Evolutionary conservation across 2,797 vertebrate genomes (phyloP), one percentile per base, ranked within the genome.

Genomic region (Lateolabrax maculatus): DNA sequence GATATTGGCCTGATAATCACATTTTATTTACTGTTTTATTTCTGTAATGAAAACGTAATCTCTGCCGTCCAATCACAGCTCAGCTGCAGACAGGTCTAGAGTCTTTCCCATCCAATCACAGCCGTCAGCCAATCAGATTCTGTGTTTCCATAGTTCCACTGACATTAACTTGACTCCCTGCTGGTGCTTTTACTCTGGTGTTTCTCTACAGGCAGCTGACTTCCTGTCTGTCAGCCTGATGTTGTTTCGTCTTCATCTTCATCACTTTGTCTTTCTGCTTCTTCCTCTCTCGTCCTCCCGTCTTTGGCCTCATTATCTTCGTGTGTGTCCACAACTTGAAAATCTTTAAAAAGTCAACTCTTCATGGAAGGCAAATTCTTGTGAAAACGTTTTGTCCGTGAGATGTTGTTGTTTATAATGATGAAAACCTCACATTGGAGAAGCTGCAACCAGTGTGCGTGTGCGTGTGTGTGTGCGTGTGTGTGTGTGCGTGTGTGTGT

Each of bases 111-210:
- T 80, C 51, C 52, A 64, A 19, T 73, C 77, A 60, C 23, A 36
- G 11, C 55, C 4, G 9, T 58, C 60, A 71, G 72, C 75, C 83
- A 79, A 55, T 76, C 69, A 77, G 48, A 62, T 19, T 56, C 9
- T 51, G 51, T 69, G 31, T 68, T 43, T 19, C 16, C 48, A 37
- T 21, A 31, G 52, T 55, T 46, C 75, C 12, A 4, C 52, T 19
- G 37, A 49, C 49, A 25, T 48, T 57, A 37, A 77, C 60, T 7
- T 1, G n/a, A 70, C 71, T 37, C 49, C n/a, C 46, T 51, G 51
- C 52, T 48, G 58, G 44, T 5, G 68, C 52, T 64, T 56, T 16
- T 27, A 13, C 48, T 77, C n/a, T n/a, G n/a, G n/a, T n/a, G 27
- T 51, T 72, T 57, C 48, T 83, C 66, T 52, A 8, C 70, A 75